phyloP scores from a whole-genome alignment of 2,888 invertebrate species.

The Lasioglossum malachurum region DNA sequence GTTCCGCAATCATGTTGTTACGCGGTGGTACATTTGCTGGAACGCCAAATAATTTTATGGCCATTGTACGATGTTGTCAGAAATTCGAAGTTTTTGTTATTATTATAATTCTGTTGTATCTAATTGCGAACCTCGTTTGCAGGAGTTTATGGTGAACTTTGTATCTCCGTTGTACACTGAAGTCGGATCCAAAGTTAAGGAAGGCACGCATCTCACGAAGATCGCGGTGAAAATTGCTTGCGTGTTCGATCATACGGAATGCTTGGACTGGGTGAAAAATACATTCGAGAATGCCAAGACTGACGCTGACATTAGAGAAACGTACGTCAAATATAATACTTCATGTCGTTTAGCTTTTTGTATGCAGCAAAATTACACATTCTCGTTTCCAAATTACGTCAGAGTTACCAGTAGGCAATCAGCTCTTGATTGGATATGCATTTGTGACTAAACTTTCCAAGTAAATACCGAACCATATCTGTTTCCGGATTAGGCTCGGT shows the following conservation, averaged over 20 bases:
- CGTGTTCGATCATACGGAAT: constrained; percentile 74
- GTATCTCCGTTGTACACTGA: constrained; percentile 74
- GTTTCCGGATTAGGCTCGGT: no score
- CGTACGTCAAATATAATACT: constrained; percentile 41
- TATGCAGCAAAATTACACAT: neutral
- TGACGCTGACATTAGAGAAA: constrained; percentile 31
- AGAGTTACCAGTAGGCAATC: neutral
- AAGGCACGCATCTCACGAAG: constrained; percentile 74
- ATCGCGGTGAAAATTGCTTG: constrained; percentile 76
- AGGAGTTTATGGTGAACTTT: constrained; percentile 76
- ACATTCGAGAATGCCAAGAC: constrained; percentile 43
- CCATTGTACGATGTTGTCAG: neutral
- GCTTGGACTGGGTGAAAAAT: constrained; percentile 71
- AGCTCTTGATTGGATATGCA: no score
- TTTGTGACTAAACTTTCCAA: no score
- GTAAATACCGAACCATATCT: no score
- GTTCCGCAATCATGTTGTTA: neutral
- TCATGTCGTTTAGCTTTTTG: neutral
- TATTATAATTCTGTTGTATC: neutral
- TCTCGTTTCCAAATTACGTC: neutral
- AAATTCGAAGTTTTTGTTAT: neutral
- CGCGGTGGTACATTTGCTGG: neutral
- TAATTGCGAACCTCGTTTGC: constrained; percentile 29
- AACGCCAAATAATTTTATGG: neutral
- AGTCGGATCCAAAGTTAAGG: constrained; percentile 53